A percentile compares a stretch with the other conserved stretches of the same genome.
phyloP scores from a whole-genome alignment of 2,888 invertebrate genomes.

The Drosophila dives region DNA sequence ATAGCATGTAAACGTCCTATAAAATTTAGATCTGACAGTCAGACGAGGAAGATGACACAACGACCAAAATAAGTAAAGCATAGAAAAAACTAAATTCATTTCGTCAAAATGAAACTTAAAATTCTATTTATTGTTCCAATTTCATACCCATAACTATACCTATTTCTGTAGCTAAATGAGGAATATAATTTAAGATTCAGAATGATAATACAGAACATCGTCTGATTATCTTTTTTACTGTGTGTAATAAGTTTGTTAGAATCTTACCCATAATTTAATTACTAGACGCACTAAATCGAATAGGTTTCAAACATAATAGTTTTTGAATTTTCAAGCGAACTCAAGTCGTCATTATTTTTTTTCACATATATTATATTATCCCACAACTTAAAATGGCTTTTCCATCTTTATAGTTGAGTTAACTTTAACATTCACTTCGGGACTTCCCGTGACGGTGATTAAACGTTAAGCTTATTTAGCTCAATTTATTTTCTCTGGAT shows the following conservation, averaged over 20 bases:
- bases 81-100: not conserved
- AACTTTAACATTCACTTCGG: conserved; percentile 49
- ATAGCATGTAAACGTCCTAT: not conserved
- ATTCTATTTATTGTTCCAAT: no score
- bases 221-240: not conserved
- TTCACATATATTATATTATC: not conserved
- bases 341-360: not conserved
- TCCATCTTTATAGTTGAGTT: conserved; percentile 30
- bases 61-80: not conserved
- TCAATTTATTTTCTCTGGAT: conserved; percentile 6
- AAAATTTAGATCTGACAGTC: not conserved
- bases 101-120: not conserved
- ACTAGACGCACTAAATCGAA: not conserved
- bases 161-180: not conserved
- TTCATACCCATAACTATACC: no score
- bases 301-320: not conserved
- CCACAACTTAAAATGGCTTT: conserved; percentile 19
- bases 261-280: not conserved
- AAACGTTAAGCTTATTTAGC: conserved; percentile 47
- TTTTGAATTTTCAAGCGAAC: not conserved
- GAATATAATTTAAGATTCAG: not conserved
- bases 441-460: conserved; percentile 42
- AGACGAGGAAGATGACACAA: not conserved
- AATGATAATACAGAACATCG: not conserved
- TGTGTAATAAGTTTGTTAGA: not conserved